Evolutionary conservation across 2,888 invertebrate species (phyloP).

Genomic region (Agrotis exclamationis): DNA sequence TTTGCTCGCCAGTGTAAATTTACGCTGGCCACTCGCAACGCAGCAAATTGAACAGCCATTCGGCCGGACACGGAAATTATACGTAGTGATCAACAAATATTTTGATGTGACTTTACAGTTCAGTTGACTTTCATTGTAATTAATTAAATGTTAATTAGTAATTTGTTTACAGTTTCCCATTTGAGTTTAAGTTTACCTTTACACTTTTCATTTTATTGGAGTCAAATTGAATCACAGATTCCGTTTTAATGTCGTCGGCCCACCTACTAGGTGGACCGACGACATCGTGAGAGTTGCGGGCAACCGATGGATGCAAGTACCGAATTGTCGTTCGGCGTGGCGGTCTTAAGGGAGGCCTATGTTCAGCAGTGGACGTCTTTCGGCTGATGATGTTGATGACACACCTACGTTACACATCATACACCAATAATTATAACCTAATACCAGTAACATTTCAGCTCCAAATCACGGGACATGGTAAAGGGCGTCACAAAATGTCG

Average conservation of each 20-base stretch:
- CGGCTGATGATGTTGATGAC: no score
- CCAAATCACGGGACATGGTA: no score
- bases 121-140: slow-evolving; percentile 19
- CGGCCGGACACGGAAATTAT: slow-evolving; percentile 46
- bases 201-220: neutral
- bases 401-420: no score
- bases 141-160: slow-evolving; percentile 14
- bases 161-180: slow-evolving; percentile 9
- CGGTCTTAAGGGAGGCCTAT: no score
- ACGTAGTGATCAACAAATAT: slow-evolving; percentile 50
- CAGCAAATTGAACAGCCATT: slow-evolving; percentile 64
- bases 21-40: slow-evolving; percentile 58
- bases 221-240: neutral
- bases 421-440: no score
- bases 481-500: no score
- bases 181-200: neutral
- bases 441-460: no score
- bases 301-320: no score
- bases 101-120: slow-evolving; percentile 37
- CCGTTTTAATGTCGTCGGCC: neutral
- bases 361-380: no score
- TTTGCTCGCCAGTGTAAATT: slow-evolving; percentile 69
- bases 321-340: no score
- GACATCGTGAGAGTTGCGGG: no score
- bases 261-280: no score